Percentiles rank a stretch among this genome's conserved stretches.
phyloP scores from a whole-genome alignment of 1,140 invertebrate genomes.

The Helicoverpa zea region DNA sequence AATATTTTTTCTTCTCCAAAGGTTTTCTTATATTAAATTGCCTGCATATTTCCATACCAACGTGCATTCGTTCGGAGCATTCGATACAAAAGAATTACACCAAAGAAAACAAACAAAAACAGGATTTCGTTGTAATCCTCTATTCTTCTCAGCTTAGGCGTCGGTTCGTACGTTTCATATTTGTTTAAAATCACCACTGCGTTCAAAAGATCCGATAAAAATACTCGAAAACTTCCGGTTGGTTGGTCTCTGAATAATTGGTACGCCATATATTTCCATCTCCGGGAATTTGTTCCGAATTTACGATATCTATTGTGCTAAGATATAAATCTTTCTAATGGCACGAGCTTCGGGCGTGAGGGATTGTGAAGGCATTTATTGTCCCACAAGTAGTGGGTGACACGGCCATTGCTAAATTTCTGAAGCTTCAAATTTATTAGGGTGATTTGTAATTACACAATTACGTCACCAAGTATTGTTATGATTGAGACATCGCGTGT shows the following conservation, averaged over 20 bases:
- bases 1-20: background rate
- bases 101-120: constrained; percentile 85
- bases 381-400: constrained; percentile 62
- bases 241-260: constrained; percentile 76
- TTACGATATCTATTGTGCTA: constrained; percentile 76
- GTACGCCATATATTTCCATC: constrained; percentile 81
- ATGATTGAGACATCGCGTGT: constrained; percentile 15
- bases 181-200: constrained; percentile 77
- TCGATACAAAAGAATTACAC: constrained; percentile 74
- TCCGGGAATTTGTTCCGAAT: constrained; percentile 75
- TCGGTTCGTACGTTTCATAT: constrained; percentile 73
- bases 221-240: constrained; percentile 83
- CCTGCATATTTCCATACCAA: constrained; percentile 25
- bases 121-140: constrained; percentile 83
- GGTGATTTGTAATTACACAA: constrained; percentile 38
- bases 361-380: constrained; percentile 62
- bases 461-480: constrained; percentile 23
- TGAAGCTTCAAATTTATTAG: constrained; percentile 49
- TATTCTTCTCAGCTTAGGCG: constrained; percentile 77
- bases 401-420: constrained; percentile 58
- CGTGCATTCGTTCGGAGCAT: constrained; percentile 16
- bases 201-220: constrained; percentile 78
- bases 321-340: constrained; percentile 81
- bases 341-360: constrained; percentile 76
- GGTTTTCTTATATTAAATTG: constrained; percentile 22